Conservation (phyloP, 1,140 invertebrate species). For the Stegodyphus mimosarum region DNA sequence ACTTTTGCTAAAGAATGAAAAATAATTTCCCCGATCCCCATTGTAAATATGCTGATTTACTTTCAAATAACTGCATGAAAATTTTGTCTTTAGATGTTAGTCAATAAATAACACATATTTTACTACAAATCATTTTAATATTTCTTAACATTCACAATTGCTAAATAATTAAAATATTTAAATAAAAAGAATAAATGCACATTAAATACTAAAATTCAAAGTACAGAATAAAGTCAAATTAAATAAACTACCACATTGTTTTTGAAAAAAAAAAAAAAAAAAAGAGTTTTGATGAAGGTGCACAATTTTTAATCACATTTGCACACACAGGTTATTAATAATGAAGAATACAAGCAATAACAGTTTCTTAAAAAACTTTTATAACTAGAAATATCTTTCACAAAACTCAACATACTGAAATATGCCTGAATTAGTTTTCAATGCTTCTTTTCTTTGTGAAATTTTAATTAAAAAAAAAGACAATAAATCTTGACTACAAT, state of each 20-base stretch:
- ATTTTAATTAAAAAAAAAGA: too few relatives aligned
- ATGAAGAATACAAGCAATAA: neutral
- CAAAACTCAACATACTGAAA: too few relatives aligned
- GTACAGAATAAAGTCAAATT: neutral
- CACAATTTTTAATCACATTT: neutral
- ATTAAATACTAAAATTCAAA: neutral
- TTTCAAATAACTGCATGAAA: too few relatives aligned
- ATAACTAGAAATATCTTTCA: too few relatives aligned
- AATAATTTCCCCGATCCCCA: too few relatives aligned
- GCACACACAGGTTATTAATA: neutral
- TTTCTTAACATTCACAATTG: neutral
- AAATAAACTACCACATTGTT: neutral
- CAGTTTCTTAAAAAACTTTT: too few relatives aligned
- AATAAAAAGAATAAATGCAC: neutral
- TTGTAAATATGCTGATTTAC: too few relatives aligned
- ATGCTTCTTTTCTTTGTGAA: too few relatives aligned
- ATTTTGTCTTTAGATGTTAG: neutral
- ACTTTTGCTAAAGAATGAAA: too few relatives aligned
- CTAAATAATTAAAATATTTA: neutral
- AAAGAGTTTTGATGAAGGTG: neutral
- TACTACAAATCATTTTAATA: slow-evolving; percentile 16
- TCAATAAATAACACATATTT: neutral
- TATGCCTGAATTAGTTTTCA: too few relatives aligned
- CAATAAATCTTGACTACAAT: too few relatives aligned
- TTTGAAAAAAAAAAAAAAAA: neutral